A percentile compares a stretch with the other conserved stretches of the same genome.
phyloP scores from a whole-genome alignment of 1,140 invertebrate genomes.

The Lerema accius region DNA sequence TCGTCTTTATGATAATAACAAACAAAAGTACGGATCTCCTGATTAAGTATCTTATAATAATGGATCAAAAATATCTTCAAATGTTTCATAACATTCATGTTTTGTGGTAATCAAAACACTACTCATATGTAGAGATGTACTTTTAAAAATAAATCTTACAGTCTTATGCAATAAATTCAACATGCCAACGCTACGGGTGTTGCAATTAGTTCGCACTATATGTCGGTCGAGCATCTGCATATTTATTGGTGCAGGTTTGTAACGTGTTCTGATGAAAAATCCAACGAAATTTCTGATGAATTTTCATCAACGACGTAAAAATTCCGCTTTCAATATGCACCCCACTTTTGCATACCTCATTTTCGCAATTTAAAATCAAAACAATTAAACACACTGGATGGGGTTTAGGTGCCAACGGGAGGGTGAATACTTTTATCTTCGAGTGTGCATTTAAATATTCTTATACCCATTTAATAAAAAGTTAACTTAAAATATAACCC shows the following conservation, averaged over 20 bases:
- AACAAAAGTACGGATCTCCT: too few species aligned
- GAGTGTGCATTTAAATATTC: conserved; percentile 54
- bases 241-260: conserved; percentile 44
- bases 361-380: conserved; percentile 72
- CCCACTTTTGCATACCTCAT: conserved; percentile 58
- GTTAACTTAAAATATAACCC: background rate
- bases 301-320: conserved; percentile 21
- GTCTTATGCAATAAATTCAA: conserved; percentile 33
- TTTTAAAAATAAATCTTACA: conserved; percentile 21
- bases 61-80: too few species aligned
- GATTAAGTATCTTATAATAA: too few species aligned
- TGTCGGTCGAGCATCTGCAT: conserved; percentile 47
- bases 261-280: conserved; percentile 37
- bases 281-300: conserved; percentile 18
- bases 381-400: conserved; percentile 72
- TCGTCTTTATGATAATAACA: too few species aligned
- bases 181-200: conserved; percentile 39
- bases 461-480: conserved; percentile 31
- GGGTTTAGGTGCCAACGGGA: conserved; percentile 55
- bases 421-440: conserved; percentile 65
- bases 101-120: too few species aligned
- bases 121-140: too few species aligned
- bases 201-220: conserved; percentile 49
- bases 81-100: too few species aligned
- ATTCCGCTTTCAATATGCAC: conserved; percentile 53